A percentile compares a stretch with the other conserved stretches of the same genome.
These are phyloP conservation scores for Muscicapa adusta DNA, from an alignment of 2,113 vertebrate genomes.

Conservation along the genomic window DNA sequence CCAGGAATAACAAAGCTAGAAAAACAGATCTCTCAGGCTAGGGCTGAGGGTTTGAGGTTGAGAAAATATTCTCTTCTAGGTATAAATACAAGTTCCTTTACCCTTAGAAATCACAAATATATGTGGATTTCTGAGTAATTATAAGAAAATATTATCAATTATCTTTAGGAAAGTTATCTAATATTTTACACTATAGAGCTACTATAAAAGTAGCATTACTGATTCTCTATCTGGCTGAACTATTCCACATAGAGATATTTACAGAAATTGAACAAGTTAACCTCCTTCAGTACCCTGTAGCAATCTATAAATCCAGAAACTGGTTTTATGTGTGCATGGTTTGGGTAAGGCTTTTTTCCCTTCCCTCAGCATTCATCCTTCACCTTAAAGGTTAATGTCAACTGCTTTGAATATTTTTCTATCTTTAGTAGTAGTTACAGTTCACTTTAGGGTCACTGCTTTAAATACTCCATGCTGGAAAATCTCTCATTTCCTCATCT, in stretches of 20 bases:
- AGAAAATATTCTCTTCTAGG: neutral
- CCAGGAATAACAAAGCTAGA: neutral
- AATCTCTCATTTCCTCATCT: neutral
- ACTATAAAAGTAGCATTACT: neutral
- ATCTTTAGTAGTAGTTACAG: neutral
- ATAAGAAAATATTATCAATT: neutral
- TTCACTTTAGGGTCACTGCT: neutral
- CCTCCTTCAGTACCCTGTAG: neutral
- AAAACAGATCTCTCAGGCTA: neutral
- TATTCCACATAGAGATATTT: neutral
- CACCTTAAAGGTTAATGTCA: constrained; percentile 19
- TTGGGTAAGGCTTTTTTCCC: neutral
- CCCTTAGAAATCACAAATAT: neutral
- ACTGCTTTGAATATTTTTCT: constrained; percentile 26
- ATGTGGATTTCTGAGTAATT: neutral
- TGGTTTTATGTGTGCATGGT: neutral
- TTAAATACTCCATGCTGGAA: neutral
- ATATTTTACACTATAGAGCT: neutral
- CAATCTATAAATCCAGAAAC: neutral
- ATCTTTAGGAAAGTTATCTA: neutral
- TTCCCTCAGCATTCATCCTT: neutral
- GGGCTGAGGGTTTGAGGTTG: neutral
- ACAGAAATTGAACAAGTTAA: neutral
- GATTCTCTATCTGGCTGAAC: neutral
- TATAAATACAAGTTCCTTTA: neutral